Base-by-base conservation (phyloP, 2,888 invertebrate species). In the Nomada fucata region DNA sequence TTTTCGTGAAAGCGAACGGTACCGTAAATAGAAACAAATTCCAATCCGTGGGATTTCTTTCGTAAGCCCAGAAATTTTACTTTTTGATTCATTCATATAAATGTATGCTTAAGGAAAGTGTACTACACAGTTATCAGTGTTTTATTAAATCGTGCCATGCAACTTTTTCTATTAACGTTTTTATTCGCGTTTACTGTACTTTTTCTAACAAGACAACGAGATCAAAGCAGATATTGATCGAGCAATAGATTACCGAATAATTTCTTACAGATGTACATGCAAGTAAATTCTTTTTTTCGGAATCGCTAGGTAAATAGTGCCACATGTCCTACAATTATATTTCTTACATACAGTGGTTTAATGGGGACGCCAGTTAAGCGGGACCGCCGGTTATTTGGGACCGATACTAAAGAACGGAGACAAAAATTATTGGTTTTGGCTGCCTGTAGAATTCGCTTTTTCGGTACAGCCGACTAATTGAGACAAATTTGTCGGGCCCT, bases 1-100 rank as follows among this genome's bases (percentile, higher is more conserved):
- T 82, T 64, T 82, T 83, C 57, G 71, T 71, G 68, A 83, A 60
- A 75, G 71, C 70, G 23, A 60, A 73, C 63, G 36, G 65, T 72
- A 80, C 65, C 13, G 2, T 50, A 57, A 42, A 76, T 26, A 18
- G n/a, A 61, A 65, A 18, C 18, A 29, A 69, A 52, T 57, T n/a
- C 23, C 23, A 42, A 11, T 15, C 23, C 7, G 11, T 44, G 18
- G 44, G 15, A 71, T 81, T 67, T 72, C 20, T 15, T 60, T 11
- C 23, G 73, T 9, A 11, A 36, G 59, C 9, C 23, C 18, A 15
- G 36, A 65, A 53, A 77, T 73, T 65, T 69, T 65, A 80, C 72
- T 80, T 80, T 76, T 77, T 42, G 18, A n/a, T 53, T n/a, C 3
- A 10, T 2, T 18, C 26, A 5, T 57, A 1, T 18, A 42, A 61